Evolutionary conservation across 1,140 invertebrate species (phyloP).

Genomic region (Camponotus floridanus): DNA sequence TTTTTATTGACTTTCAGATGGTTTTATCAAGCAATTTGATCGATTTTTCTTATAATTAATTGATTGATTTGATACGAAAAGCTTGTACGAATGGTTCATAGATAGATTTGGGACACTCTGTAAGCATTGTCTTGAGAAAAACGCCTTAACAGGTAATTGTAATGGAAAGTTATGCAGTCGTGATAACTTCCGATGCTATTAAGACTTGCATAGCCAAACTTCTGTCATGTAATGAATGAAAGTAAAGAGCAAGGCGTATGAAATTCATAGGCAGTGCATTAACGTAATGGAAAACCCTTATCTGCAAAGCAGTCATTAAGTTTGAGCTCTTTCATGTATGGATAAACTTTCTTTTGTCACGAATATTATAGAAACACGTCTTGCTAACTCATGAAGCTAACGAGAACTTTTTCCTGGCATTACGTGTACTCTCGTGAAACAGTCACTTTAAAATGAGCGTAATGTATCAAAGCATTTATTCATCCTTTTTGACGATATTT

Average conservation of each 20-base stretch:
- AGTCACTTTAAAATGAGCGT: slow-evolving; percentile 27
- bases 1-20: background rate
- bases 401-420: slow-evolving; percentile 49
- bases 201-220: slow-evolving; percentile 39
- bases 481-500: slow-evolving; percentile 33
- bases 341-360: slow-evolving; percentile 59
- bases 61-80: background rate
- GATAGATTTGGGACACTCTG: background rate
- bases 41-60: background rate
- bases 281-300: slow-evolving; percentile 57
- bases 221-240: slow-evolving; percentile 49
- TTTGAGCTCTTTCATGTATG: slow-evolving; percentile 54
- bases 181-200: slow-evolving; percentile 52
- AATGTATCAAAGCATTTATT: slow-evolving; percentile 45
- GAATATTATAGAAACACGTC: slow-evolving; percentile 57
- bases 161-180: slow-evolving; percentile 47
- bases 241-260: slow-evolving; percentile 47
- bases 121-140: slow-evolving; percentile 31
- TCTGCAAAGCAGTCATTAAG: slow-evolving; percentile 49
- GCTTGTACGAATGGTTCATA: background rate
- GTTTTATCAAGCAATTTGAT: background rate
- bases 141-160: slow-evolving; percentile 26
- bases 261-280: slow-evolving; percentile 57
- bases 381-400: slow-evolving; percentile 44
- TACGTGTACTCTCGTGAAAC: slow-evolving; percentile 29